Conservation (phyloP, 2,113 vertebrate species). For the Gopherus evgoodei region DNA sequence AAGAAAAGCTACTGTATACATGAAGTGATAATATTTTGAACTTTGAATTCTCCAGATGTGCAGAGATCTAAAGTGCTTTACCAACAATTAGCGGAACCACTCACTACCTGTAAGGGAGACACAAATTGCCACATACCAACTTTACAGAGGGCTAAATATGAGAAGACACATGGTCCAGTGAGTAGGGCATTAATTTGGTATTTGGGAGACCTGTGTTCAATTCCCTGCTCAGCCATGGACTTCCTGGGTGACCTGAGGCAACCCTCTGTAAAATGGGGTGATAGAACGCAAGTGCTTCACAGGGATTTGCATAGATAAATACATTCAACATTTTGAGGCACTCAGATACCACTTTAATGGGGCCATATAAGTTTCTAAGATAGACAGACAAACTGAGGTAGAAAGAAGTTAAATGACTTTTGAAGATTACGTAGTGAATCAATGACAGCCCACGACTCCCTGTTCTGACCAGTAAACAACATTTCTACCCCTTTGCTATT, state of each 20-base stretch:
- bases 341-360: background rate
- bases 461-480: background rate
- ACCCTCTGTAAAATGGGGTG: background rate
- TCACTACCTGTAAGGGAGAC: background rate
- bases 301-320: background rate
- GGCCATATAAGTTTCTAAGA: background rate
- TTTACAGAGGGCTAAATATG: background rate
- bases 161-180: background rate
- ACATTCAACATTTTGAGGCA: background rate
- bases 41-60: background rate
- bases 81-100: background rate
- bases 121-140: background rate
- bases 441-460: fast-evolving
- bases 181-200: background rate
- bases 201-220: background rate
- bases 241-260: background rate
- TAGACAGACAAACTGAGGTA: background rate
- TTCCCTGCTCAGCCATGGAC: fast-evolving
- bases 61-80: background rate
- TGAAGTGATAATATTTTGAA: background rate
- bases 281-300: background rate
- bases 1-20: background rate
- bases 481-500: background rate
- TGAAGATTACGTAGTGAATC: background rate
- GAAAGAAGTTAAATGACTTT: background rate